Evolutionary conservation across 2,888 invertebrate species (phyloP).

Genomic region (Horisme vitalbata): DNA sequence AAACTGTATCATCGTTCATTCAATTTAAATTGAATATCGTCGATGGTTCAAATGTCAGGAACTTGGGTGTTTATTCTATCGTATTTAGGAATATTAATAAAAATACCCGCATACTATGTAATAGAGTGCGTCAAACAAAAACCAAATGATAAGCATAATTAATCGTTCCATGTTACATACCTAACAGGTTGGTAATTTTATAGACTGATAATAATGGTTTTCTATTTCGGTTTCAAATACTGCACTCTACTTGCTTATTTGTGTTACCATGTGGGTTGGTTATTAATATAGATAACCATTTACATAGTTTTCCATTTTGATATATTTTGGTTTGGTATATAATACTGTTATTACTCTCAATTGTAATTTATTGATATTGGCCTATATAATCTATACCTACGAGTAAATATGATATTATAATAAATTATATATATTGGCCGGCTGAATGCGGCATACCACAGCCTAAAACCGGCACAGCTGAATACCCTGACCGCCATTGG

Average conservation of each 20-base stretch:
- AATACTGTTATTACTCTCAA: too few relatives aligned
- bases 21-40: slow-evolving; percentile 34
- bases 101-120: slow-evolving; percentile 21
- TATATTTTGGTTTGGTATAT: too few relatives aligned
- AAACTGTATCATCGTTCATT: slow-evolving; percentile 31
- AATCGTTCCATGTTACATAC: slow-evolving; percentile 10
- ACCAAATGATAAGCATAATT: slow-evolving; percentile 18
- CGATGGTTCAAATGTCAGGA: slow-evolving; percentile 33
- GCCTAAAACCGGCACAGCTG: too few relatives aligned
- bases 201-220: slow-evolving; percentile 17
- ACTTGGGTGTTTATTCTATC: slow-evolving; percentile 26
- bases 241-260: slow-evolving; percentile 6
- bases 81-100: slow-evolving; percentile 35
- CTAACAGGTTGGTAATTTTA: slow-evolving; percentile 1
- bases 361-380: too few relatives aligned
- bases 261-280: slow-evolving; percentile 6
- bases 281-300: not conserved
- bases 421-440: too few relatives aligned
- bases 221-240: slow-evolving; percentile 8
- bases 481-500: too few relatives aligned
- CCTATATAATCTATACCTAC: too few relatives aligned
- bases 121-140: slow-evolving; percentile 5
- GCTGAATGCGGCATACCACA: too few relatives aligned
- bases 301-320: not conserved
- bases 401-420: too few relatives aligned